Percentiles rank a stretch among this genome's conserved stretches.
Evolutionary conservation across 1,140 invertebrate genomes (phyloP).

Genomic region (Charaxes varanes): DNA sequence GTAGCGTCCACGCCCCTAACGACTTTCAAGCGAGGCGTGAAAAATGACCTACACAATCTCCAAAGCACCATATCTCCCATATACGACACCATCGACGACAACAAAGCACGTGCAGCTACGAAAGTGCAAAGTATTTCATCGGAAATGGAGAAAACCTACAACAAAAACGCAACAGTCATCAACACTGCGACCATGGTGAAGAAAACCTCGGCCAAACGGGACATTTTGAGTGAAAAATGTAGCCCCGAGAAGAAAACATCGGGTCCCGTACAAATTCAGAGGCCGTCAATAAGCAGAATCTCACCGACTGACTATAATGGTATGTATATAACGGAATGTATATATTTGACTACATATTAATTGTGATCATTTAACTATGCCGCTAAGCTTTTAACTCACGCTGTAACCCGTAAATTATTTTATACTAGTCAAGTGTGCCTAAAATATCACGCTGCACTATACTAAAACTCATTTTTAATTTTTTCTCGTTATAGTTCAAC

Average conservation of each 20-base stretch:
- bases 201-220: constrained; percentile 42
- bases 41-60: constrained; percentile 44
- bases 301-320: constrained; percentile 34
- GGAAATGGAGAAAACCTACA: constrained; percentile 41
- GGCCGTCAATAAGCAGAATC: constrained; percentile 18
- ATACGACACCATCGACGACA: constrained; percentile 47
- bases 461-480: no score
- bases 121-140: constrained; percentile 24
- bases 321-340: no score
- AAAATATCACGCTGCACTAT: no score
- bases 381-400: no score
- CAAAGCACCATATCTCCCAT: constrained; percentile 61
- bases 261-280: constrained; percentile 19
- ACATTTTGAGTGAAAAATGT: constrained; percentile 39
- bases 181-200: constrained; percentile 50
- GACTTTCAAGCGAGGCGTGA: constrained; percentile 28
- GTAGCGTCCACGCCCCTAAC: constrained; percentile 53
- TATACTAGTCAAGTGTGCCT: no score
- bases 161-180: constrained; percentile 48
- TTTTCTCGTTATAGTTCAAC: no score
- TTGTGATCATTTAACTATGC: no score
- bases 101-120: constrained; percentile 45
- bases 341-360: not conserved
- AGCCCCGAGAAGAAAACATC: constrained; percentile 47
- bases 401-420: no score